A percentile compares a stretch with the other conserved stretches of the same genome.
phyloP scores from a whole-genome alignment of 2,113 vertebrate genomes.

The Spheniscus mendiculus region DNA sequence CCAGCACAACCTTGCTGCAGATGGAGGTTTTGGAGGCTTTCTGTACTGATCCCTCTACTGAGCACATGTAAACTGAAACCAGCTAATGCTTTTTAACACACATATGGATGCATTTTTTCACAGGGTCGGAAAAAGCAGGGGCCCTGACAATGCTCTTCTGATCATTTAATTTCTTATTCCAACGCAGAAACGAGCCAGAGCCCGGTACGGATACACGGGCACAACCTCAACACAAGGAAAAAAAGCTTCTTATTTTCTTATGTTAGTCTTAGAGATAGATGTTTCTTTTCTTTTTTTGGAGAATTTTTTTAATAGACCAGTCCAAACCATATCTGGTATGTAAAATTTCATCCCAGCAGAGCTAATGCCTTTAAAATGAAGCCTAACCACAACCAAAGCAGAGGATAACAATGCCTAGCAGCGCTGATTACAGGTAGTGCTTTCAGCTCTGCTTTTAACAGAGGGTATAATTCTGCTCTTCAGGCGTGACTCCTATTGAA shows the following conservation, averaged over 20 bases:
- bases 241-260: not conserved
- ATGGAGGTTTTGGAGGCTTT: constrained; percentile 20
- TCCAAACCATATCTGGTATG: not conserved
- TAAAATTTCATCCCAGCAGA: not conserved
- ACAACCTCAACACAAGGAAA: not conserved
- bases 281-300: not conserved
- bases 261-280: not conserved
- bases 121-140: not conserved
- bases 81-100: not conserved
- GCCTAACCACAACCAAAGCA: not conserved
- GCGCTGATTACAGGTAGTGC: not conserved
- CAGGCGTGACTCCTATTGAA: not conserved
- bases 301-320: not conserved
- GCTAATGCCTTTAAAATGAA: not conserved
- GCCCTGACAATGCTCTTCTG: not conserved
- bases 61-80: not conserved
- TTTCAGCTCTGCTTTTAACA: not conserved
- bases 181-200: not conserved
- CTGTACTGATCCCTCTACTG: not conserved
- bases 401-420: not conserved
- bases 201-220: not conserved
- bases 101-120: not conserved
- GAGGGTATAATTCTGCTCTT: not conserved
- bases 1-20: not conserved
- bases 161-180: not conserved